A percentile compares a stretch with the other conserved stretches of the same genome.
phyloP scores from a whole-genome alignment of 2,113 vertebrate genomes.

The Saccopteryx bilineata region DNA sequence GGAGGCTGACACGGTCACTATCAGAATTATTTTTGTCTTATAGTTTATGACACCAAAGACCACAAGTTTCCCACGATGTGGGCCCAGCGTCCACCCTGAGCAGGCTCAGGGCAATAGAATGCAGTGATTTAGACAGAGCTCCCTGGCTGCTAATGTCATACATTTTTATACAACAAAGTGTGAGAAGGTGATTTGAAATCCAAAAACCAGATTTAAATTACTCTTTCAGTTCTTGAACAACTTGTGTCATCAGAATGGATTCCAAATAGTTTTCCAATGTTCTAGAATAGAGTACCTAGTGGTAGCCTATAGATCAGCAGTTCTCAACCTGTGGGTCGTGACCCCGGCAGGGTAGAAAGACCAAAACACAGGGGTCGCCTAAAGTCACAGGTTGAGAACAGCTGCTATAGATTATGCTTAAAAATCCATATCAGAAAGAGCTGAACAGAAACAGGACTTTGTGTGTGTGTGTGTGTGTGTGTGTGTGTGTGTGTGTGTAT shows the following conservation, averaged over 20 bases:
- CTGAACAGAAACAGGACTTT: background rate
- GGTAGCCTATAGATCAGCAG: background rate
- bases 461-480: too few species aligned
- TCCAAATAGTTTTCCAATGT: background rate
- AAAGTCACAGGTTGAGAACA: too few species aligned
- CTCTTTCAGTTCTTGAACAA: constrained; percentile 1
- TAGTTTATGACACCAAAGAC: background rate
- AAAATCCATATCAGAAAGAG: background rate
- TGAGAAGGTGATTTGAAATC: background rate
- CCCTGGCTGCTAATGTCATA: background rate
- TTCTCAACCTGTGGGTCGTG: too few species aligned
- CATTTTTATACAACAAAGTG: background rate
- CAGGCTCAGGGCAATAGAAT: background rate
- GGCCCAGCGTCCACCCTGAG: background rate
- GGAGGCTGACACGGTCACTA: background rate
- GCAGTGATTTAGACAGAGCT: background rate
- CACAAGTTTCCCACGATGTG: background rate
- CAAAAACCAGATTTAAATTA: background rate
- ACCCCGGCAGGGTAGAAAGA: too few species aligned
- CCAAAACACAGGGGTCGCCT: too few species aligned
- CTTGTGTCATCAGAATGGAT: background rate
- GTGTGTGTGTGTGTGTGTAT: too few species aligned
- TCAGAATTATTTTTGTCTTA: background rate
- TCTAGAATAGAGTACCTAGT: background rate
- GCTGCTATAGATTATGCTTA: background rate